phyloP scores from a whole-genome alignment of 2,888 invertebrate species.

The Dione juno region DNA sequence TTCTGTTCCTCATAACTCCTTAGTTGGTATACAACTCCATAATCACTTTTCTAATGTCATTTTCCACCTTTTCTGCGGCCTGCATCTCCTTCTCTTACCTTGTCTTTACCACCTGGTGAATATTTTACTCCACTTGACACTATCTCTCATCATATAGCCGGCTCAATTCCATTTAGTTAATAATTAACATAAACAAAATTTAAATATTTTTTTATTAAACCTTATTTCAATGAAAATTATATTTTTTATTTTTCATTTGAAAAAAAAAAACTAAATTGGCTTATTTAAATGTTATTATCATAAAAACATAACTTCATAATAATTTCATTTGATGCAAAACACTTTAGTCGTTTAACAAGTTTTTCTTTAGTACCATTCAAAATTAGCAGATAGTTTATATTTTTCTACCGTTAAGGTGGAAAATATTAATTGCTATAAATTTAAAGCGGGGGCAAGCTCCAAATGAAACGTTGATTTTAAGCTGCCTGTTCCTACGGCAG shows the following conservation, averaged over 20 bases:
- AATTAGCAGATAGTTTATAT: slow-evolving; percentile 53
- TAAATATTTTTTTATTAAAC: no score
- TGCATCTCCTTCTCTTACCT: no score
- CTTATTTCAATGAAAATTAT: no score
- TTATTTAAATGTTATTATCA: not conserved
- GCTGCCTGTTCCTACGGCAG: slow-evolving; percentile 56
- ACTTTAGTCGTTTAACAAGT: slow-evolving; percentile 18
- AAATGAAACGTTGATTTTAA: slow-evolving; percentile 77
- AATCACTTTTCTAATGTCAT: no score
- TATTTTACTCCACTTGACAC: no score
- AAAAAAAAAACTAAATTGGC: not conserved
- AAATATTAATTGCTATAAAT: slow-evolving; percentile 70
- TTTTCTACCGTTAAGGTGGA: slow-evolving; percentile 53
- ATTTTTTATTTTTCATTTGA: not conserved
- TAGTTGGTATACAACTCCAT: no score
- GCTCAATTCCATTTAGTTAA: no score
- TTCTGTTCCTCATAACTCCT: no score
- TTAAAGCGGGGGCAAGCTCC: slow-evolving; percentile 58
- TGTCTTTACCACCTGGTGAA: no score
- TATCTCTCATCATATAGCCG: no score
- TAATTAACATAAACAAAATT: no score
- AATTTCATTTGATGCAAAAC: slow-evolving; percentile 11
- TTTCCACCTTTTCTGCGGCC: no score
- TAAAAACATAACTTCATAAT: not conserved
- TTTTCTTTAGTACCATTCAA: slow-evolving; percentile 26